phyloP scores from a whole-genome alignment of 2,888 invertebrate species.

The Iphiclides podalirius region DNA sequence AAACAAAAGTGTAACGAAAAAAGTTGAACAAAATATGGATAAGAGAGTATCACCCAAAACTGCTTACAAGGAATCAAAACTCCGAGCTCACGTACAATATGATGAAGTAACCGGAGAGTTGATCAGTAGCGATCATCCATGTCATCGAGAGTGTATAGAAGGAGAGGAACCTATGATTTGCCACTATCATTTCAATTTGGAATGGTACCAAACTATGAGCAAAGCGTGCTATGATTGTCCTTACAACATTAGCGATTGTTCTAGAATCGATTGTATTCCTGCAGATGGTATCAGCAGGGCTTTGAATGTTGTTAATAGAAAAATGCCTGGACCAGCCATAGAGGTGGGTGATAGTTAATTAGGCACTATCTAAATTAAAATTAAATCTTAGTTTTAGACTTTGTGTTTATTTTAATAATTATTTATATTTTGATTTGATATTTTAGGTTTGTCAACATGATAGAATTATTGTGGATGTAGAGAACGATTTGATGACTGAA shows the following conservation, averaged over 20 bases:
- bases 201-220: constrained; percentile 92
- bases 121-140: constrained; percentile 76
- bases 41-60: constrained; percentile 31
- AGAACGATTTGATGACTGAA: constrained; percentile 88
- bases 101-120: constrained; percentile 70
- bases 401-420: too few relatives aligned
- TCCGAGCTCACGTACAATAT: constrained; percentile 58
- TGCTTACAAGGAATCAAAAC: constrained; percentile 47
- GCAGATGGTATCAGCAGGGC: constrained; percentile 90
- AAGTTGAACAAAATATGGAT: constrained; percentile 36
- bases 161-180: constrained; percentile 84
- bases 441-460: constrained; percentile 93
- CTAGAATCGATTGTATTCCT: constrained; percentile 88
- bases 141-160: constrained; percentile 83
- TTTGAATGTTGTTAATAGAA: constrained; percentile 89
- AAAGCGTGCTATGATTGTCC: constrained; percentile 94
- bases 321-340: constrained; percentile 92
- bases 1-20: constrained; percentile 22
- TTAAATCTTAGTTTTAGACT: too few relatives aligned
- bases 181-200: constrained; percentile 86
- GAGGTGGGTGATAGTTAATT: too few relatives aligned
- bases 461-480: constrained; percentile 89
- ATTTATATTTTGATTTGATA: constrained; percentile 20
- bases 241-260: constrained; percentile 86
- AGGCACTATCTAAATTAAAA: too few relatives aligned